Evolutionary conservation across 2,797 vertebrate genomes (phyloP).

Genomic region (Loris lydekkerianus): DNA sequence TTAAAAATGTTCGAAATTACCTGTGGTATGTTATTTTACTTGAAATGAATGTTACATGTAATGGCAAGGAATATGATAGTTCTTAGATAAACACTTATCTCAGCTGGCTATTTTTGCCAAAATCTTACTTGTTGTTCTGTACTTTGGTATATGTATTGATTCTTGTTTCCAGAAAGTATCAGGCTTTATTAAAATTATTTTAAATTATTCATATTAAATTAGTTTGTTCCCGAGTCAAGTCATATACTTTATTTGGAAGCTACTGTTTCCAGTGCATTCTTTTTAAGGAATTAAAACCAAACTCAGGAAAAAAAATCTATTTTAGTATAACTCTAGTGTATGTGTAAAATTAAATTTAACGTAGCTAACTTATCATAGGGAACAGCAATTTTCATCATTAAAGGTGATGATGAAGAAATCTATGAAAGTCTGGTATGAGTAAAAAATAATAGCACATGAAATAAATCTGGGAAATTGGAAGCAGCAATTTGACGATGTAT

Average conservation of each 20-base stretch:
- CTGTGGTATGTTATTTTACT: background rate
- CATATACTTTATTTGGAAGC: slow-evolving; percentile 82
- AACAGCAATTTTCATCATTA: background rate
- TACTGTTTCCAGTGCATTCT: slow-evolving; percentile 82
- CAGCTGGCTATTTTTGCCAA: background rate
- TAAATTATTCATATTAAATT: slow-evolving; percentile 85
- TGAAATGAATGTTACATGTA: slow-evolving; percentile 36
- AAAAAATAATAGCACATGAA: background rate
- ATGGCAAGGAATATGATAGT: background rate
- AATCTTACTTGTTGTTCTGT: slow-evolving; percentile 31
- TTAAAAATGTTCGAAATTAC: slow-evolving; percentile 4
- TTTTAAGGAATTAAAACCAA: slow-evolving; percentile 84
- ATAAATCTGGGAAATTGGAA: background rate
- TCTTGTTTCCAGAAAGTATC: background rate
- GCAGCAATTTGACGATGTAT: background rate
- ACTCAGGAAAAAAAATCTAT: slow-evolving; percentile 77
- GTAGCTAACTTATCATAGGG: background rate
- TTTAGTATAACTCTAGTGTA: background rate
- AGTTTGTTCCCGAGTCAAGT: slow-evolving; percentile 78
- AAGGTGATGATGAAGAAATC: background rate
- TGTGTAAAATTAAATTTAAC: slow-evolving; percentile 12
- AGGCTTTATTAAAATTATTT: slow-evolving; percentile 83
- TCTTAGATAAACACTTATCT: background rate
- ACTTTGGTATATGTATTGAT: slow-evolving; percentile 45
- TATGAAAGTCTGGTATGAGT: background rate